Base-by-base conservation (phyloP, 2,888 invertebrate genomes). In the Chrysopilus asiliformis region DNA sequence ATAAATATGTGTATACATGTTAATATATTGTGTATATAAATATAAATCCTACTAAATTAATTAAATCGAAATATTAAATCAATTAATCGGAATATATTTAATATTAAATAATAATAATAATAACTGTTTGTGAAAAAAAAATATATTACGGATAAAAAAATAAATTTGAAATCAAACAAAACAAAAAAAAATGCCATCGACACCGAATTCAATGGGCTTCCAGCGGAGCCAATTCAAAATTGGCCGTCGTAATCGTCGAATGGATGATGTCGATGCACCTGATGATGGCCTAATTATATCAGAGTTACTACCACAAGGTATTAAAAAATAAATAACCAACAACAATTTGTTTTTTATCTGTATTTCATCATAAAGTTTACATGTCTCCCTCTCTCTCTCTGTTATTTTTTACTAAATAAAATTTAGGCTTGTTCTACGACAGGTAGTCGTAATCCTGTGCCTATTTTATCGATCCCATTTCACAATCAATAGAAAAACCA, bases 161-260 rank as follows among this genome's bases (percentile, higher is more conserved):
- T 19, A 35, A 20, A 30, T 16, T 13, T 22, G 9, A 29, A 35
- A 18, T 5, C 4, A 30, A 15, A 30, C 30, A 10, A 16, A 30
- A 15, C 8, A 30, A 30, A 19, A 32, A 24, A 36, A 6, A 22
- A 43, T 41, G 41, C 35, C 39, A 27, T 35, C 31, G 20, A 32
- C 41, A 24, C 39, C 39, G 24, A 41, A 39, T 36, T 32, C 32
- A 26, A 37, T 34, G 29, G 41, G 41, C 29, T 43, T 43, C 36
- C 41, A 39, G 14, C 27, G 25, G 24, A 31, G 36, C 24, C 40
- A 38, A 39, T n/a, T n/a, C 12, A 26, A 5, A 5, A 26, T 8
- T 26, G 6, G n/a, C n/a, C n/a, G 26, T 10, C 5, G 26, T 5
- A 26, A 26, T 26, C n/a, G 25, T 16, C 10, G 25, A 33, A 25